Evolutionary conservation across 2,113 vertebrate genomes (phyloP).

Genomic region (Ctenodactylus gundi): DNA sequence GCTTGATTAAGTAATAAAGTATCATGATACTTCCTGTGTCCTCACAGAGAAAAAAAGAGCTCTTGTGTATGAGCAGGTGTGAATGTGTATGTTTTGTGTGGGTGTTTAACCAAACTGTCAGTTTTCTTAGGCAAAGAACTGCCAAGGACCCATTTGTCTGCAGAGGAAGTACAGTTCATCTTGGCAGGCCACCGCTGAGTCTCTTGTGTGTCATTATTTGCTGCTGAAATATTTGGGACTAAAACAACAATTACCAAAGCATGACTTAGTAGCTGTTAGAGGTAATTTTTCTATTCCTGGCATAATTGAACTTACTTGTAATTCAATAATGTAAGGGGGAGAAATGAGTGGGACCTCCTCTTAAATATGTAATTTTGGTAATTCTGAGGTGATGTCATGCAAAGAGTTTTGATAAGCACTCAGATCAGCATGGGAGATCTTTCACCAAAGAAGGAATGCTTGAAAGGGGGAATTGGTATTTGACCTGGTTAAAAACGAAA

Average conservation of each 20-base stretch:
- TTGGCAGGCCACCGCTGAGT: slow-evolving; percentile 53
- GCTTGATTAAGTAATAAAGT: neutral
- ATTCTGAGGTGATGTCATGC: slow-evolving; percentile 55
- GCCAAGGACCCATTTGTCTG: slow-evolving; percentile 27
- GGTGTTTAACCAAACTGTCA: slow-evolving; percentile 20
- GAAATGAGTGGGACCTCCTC: slow-evolving; percentile 55
- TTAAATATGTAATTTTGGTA: slow-evolving; percentile 70
- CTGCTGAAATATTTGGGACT: slow-evolving; percentile 69
- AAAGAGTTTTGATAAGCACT: slow-evolving; percentile 55
- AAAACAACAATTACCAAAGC: slow-evolving; percentile 63
- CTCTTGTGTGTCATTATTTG: slow-evolving; percentile 61
- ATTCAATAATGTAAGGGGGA: slow-evolving; percentile 68
- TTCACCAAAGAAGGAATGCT: slow-evolving; percentile 50
- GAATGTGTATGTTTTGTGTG: neutral
- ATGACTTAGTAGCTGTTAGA: slow-evolving; percentile 71
- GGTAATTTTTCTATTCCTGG: slow-evolving; percentile 66
- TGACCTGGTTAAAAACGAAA: slow-evolving; percentile 27
- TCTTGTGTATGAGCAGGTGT: neutral
- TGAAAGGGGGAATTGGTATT: neutral
- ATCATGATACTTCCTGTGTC: neutral
- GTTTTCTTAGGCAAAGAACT: slow-evolving; percentile 46
- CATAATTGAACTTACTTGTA: slow-evolving; percentile 69
- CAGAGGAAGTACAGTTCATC: slow-evolving; percentile 45
- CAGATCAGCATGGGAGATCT: slow-evolving; percentile 47
- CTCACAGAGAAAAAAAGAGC: neutral